Base-by-base conservation (phyloP, 2,888 invertebrate genomes). In the Marronus borbonicus region DNA sequence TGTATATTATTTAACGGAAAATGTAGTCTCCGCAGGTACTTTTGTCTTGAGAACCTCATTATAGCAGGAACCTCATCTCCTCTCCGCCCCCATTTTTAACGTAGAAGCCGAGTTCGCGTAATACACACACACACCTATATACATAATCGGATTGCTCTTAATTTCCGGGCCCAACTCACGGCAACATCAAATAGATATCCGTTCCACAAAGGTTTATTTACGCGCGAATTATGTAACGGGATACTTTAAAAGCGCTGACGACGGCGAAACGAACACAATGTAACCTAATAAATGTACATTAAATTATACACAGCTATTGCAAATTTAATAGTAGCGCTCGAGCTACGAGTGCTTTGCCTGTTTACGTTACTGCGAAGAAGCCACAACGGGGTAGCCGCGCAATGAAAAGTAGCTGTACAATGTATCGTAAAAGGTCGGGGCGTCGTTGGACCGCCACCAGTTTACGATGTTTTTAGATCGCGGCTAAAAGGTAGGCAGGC, bases 221-320 rank as follows among this genome's bases (percentile, higher is more conserved):
- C 20, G 17, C 39, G 58, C 39, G 20, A 39, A 72, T 58, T 58
- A 58, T 39, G 72, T 72, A 72, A 72, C 12, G 39, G 58, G 72
- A 72, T 58, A 58, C 72, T 72, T 72, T 72, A 72, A 72, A 58
- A 72, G 72, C 58, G 20, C 58, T 20, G 17, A 17, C 72, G 39
- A 68, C 24, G 50, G 10, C n/a, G 68, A 72, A 58, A 72, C 58
- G 72, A 72, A 31, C 31, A 24, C 44, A 39, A 58, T 36, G 72
- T 72, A 72, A 72, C 39, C 20, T 58, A 72, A 72, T 72, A 72
- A 72, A 39, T 55, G 72, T 39, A 39, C 72, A 72, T 72, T 72
- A 58, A 72, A 72, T 72, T 72, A 72, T 72, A 72, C 39, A 72
- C 72, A 55, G 72, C 72, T 58, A 39, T 36, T 39, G 55, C 72